Evolutionary conservation across 2,888 invertebrate species (phyloP).

Genomic region (Eledone cirrhosa): DNA sequence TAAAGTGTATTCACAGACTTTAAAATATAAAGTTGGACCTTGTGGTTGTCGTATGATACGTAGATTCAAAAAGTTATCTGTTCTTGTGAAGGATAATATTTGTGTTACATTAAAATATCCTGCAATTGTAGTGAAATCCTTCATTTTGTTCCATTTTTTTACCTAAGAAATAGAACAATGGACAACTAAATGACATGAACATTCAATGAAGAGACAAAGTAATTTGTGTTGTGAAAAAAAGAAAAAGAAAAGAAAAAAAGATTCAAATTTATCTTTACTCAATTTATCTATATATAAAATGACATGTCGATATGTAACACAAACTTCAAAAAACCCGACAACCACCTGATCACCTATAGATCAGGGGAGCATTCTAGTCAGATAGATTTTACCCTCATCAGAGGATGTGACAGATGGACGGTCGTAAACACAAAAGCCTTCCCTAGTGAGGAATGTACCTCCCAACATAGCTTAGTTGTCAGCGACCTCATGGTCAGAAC

Average conservation of each 20-base stretch:
- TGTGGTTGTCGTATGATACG: slow-evolving; percentile 85
- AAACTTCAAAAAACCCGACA: too few species aligned
- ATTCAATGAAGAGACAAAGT: not conserved
- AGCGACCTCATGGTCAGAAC: too few species aligned
- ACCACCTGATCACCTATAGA: too few species aligned
- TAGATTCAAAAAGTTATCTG: slow-evolving; percentile 78
- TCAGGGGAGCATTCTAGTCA: too few species aligned
- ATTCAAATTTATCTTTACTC: not conserved
- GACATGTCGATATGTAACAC: too few species aligned
- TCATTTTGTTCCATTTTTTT: slow-evolving; percentile 89
- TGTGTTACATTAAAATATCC: slow-evolving; percentile 92
- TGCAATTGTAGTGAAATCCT: slow-evolving; percentile 92
- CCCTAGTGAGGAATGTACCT: too few species aligned
- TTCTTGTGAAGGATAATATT: slow-evolving; percentile 87
- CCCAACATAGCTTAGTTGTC: too few species aligned
- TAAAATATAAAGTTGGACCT: slow-evolving; percentile 92
- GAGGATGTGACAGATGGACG: too few species aligned
- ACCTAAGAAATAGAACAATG: slow-evolving; percentile 71
- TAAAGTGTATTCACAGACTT: slow-evolving; percentile 80
- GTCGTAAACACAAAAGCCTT: too few species aligned
- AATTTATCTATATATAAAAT: too few species aligned
- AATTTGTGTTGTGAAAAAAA: not conserved
- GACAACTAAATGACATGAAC: not conserved
- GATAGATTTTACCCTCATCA: too few species aligned
- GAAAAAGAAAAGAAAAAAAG: slow-evolving; percentile 4